These are phyloP conservation scores for Charaxes varanes DNA, from an alignment of 1,140 invertebrate genomes.

Conservation along the genomic window DNA sequence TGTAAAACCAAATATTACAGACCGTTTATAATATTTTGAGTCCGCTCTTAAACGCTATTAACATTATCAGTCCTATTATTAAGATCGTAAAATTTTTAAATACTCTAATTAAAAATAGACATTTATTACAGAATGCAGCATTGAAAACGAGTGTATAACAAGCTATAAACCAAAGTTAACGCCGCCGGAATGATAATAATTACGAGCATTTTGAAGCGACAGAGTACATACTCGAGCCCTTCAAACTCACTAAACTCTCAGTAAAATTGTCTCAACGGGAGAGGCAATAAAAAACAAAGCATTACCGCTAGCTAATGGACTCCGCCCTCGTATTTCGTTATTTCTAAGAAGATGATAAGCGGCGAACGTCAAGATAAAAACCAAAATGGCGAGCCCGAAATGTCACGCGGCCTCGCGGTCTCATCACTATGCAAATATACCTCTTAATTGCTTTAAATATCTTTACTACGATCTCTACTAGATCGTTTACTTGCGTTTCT, in stretches of 20 bases:
- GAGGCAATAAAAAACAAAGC: constrained; percentile 42
- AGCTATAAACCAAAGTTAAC: constrained; percentile 54
- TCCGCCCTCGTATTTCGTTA: constrained; percentile 30
- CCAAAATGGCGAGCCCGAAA: constrained; percentile 48
- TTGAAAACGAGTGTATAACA: constrained; percentile 39
- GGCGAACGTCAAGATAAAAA: constrained; percentile 33
- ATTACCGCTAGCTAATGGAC: constrained; percentile 44
- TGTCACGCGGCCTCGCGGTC: constrained; percentile 37
- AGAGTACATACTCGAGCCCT: constrained; percentile 31
- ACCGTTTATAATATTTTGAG: constrained; percentile 22
- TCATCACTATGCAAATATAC: constrained; percentile 62
- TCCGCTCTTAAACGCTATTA: constrained; percentile 32
- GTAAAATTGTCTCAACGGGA: constrained; percentile 32
- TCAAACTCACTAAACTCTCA: constrained; percentile 23
- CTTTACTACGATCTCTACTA: constrained; percentile 54
- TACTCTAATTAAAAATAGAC: constrained; percentile 52
- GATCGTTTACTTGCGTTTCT: constrained; percentile 57
- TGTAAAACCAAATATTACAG: constrained; percentile 2
- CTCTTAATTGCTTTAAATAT: constrained; percentile 58
- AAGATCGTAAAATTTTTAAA: constrained; percentile 47
- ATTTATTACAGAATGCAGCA: constrained; percentile 44
- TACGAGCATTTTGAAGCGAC: constrained; percentile 40
- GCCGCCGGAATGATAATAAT: constrained; percentile 46
- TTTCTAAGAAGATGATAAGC: constrained; percentile 57
- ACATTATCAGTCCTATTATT: constrained; percentile 43